Conservation (phyloP, 2,113 vertebrate genomes). For the Charadrius vociferus region DNA sequence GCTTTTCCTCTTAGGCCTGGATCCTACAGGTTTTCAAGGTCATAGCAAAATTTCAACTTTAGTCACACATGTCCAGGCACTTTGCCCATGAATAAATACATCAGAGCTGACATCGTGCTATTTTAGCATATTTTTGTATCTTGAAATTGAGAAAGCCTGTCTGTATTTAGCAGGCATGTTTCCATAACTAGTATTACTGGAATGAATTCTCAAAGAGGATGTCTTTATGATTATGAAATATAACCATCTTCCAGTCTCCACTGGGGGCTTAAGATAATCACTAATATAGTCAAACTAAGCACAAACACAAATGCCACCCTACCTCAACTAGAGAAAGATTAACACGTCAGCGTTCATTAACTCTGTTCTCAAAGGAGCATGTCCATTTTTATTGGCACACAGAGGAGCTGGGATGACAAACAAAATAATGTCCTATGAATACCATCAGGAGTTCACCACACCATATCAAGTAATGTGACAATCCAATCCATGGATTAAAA, state of each 20-base stretch:
- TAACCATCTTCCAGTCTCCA: neutral
- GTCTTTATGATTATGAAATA: neutral
- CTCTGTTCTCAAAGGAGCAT: conserved; percentile 26
- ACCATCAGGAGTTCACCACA: conserved; percentile 53
- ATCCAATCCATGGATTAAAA: conserved; percentile 71
- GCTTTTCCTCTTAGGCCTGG: neutral
- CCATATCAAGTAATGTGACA: conserved; percentile 51
- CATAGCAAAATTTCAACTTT: neutral
- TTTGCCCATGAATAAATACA: neutral
- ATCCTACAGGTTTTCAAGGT: neutral
- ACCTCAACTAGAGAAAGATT: neutral
- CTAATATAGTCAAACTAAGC: neutral
- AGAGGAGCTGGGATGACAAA: neutral
- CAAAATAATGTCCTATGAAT: conserved; percentile 33
- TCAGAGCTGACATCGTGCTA: neutral
- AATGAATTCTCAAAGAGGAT: neutral
- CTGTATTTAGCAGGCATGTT: neutral
- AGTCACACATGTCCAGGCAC: neutral
- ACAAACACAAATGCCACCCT: neutral
- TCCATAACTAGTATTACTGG: neutral
- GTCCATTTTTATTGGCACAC: conserved; percentile 37
- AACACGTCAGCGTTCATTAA: conserved; percentile 2
- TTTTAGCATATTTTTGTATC: neutral
- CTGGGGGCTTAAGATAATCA: neutral
- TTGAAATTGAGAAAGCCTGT: neutral